A percentile compares a stretch with the other conserved stretches of the same genome.
These are phyloP conservation scores for Pipa parva DNA, from an alignment of 2,113 vertebrate genomes.

Conservation along the genomic window DNA sequence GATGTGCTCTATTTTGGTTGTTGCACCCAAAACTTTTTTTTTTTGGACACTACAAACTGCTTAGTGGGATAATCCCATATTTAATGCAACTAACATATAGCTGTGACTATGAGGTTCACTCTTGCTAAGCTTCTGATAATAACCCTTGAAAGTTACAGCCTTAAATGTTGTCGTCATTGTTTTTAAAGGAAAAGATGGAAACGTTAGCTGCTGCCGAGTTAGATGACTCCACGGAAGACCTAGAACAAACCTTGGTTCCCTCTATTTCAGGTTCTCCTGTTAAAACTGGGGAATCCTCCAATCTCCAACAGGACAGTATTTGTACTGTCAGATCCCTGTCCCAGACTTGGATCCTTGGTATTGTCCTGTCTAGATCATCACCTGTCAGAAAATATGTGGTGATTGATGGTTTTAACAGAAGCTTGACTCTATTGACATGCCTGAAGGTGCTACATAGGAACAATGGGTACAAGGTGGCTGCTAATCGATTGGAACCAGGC, in stretches of 20 bases:
- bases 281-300: conserved; percentile 35
- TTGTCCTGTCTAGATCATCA: conserved; percentile 71
- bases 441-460: conserved; percentile 62
- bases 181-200: conserved; percentile 63
- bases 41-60: no score
- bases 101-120: no score
- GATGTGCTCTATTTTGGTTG: no score
- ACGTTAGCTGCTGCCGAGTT: conserved; percentile 75
- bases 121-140: no score
- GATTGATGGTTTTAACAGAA: conserved; percentile 59
- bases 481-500: conserved; percentile 63
- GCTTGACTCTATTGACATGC: conserved; percentile 65
- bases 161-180: conserved; percentile 14
- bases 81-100: no score
- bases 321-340: conserved; percentile 52
- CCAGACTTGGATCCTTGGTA: conserved; percentile 78
- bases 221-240: conserved; percentile 58
- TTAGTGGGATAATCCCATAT: no score
- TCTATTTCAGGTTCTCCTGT: conserved; percentile 21
- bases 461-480: conserved; percentile 52
- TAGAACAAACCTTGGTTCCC: conserved; percentile 47
- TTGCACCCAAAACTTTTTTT: no score
- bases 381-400: conserved; percentile 55
- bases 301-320: conserved; percentile 39
- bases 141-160: no score